phyloP scores from a whole-genome alignment of 2,888 invertebrate species.

The Brenthis hecate region DNA sequence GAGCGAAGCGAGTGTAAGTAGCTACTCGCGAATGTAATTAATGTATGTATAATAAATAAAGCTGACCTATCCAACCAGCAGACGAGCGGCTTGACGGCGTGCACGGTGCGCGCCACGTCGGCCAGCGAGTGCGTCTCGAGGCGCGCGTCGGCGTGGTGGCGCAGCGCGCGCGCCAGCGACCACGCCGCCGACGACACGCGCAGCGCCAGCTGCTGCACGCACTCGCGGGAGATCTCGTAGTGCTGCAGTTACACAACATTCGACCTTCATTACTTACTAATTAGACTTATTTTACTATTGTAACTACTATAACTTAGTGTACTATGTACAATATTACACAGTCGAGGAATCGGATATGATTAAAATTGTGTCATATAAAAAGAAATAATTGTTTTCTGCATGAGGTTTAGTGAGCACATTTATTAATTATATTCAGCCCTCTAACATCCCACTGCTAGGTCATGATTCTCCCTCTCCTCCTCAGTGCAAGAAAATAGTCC shows the following conservation, averaged over 20 bases:
- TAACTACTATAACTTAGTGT: too few species aligned
- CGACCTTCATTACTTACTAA: not conserved
- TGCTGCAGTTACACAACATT: conserved; percentile 82
- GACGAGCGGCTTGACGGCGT: conserved; percentile 92
- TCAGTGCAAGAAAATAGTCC: too few species aligned
- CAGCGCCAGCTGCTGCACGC: conserved; percentile 33
- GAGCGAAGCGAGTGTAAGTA: too few species aligned
- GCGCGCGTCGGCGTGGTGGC: conserved; percentile 85
- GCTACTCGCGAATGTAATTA: not conserved
- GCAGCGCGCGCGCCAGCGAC: conserved; percentile 87
- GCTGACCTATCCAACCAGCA: conserved; percentile 93
- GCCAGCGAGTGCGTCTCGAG: conserved; percentile 91
- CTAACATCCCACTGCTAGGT: too few species aligned
- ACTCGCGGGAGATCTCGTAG: conserved; percentile 95
- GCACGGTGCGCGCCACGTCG: conserved; percentile 92
- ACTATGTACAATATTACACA: not conserved
- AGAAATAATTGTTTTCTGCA: not conserved
- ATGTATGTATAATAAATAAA: conserved; percentile 34
- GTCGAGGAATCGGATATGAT: not conserved
- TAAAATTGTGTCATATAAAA: not conserved
- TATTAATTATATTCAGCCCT: too few species aligned
- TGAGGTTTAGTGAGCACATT: too few species aligned
- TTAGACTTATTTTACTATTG: too few species aligned
- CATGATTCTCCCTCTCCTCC: too few species aligned
- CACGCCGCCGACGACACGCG: conserved; percentile 83